Evolutionary conservation across 2,113 vertebrate species (phyloP), one percentile per base, ranked within the genome.

Genomic region (Erythrocercus mccallii): DNA sequence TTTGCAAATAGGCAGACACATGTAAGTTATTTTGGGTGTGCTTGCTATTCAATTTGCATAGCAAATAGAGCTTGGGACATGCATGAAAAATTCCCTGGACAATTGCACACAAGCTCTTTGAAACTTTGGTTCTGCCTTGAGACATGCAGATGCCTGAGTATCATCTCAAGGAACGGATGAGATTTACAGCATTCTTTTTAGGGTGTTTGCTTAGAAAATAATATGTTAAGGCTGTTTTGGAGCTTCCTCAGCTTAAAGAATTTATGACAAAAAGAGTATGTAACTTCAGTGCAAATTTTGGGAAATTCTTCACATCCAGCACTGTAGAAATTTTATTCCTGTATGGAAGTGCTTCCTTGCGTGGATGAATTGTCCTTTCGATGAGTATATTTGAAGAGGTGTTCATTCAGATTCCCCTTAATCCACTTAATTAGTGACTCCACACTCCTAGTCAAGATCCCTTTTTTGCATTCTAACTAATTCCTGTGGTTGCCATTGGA

Each of bases 21-120:
- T 53, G 21, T 57, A 92, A 94, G 89, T 79, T 86, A 86, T 95
- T 97, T 77, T 58, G 48, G 53, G 60, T 3, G 5, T 53, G n/a
- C 23, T 86, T 86, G 45, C 53, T 89, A n/a, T 72, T 44, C 58
- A 89, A 92, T 89, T 95, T 94, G 61, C 86, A 89, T 85, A 91
- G 84, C 61, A 85, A 96, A 90, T 23, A 77, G 62, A 86, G 66
- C 33, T 62, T 47, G 42, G 74, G 47, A 89, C 64, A 45, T 70
- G 62, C 17, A 35, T 72, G 50, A 92, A 92, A 79, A 87, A 54
- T 66, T 95, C 81, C 66, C 45, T 93, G 79, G 66, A 50, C 37
- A 87, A 87, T 31, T 35, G 10, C 40, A 65, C 56, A 21, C 10
- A 69, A 76, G 48, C 57, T 87, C 64, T 87, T 57, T 15, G 56